Percentiles rank a stretch among this genome's conserved stretches.
Conservation (phyloP, 2,888 invertebrate genomes). For the Metacarcinus magister region DNA sequence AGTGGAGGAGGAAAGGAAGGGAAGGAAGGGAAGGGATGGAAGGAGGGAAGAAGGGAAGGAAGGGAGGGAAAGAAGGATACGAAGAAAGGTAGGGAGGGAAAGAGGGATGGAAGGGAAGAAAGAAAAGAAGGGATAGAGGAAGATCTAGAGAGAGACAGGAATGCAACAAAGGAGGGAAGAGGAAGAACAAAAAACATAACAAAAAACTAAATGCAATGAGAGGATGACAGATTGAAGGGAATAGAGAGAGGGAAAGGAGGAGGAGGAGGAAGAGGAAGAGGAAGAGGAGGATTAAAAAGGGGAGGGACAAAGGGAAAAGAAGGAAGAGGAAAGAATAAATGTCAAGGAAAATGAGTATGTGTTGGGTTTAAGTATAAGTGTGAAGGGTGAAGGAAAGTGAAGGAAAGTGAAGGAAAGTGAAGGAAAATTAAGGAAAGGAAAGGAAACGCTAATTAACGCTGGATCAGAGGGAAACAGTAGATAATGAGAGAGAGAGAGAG, state of each 20-base stretch:
- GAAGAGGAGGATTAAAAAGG: neutral
- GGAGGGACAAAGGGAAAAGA: neutral
- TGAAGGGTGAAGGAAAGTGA: neutral
- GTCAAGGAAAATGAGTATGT: neutral
- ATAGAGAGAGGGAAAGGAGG: neutral
- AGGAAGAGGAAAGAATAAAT: neutral
- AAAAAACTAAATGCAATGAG: neutral
- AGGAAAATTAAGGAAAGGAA: neutral
- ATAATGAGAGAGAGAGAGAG: neutral
- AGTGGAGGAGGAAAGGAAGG: neutral
- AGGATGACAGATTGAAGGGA: neutral
- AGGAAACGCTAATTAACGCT: too few species aligned
- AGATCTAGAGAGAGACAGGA: neutral
- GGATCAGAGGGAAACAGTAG: neutral
- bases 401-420: too few species aligned
- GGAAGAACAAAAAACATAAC: neutral
- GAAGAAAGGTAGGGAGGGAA: neutral
- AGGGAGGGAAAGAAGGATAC: too few species aligned
- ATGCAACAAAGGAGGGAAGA: neutral
- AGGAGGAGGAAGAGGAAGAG: neutral
- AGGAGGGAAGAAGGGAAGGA: neutral
- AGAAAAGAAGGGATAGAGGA: neutral
- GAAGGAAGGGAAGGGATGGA: too few species aligned
- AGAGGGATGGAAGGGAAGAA: neutral
- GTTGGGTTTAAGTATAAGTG: constrained; percentile 8